Conservation (phyloP, 1,140 invertebrate genomes). For the Rhizoglyphus robini region DNA sequence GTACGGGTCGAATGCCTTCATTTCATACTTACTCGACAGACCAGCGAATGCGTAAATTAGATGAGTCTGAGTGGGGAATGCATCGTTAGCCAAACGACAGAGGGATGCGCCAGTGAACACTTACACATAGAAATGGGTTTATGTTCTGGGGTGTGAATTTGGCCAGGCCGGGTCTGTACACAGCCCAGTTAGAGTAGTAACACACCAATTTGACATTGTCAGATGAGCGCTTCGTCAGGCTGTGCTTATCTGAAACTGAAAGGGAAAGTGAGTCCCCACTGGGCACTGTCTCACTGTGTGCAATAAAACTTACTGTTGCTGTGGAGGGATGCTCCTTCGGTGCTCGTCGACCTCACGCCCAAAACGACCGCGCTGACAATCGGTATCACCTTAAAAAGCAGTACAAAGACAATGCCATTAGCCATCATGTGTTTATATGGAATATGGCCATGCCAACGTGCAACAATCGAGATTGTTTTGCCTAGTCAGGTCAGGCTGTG, state of each 20-base stretch:
- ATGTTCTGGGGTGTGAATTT: conserved; percentile 88
- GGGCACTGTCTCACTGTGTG: background rate
- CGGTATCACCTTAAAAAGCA: conserved; percentile 10
- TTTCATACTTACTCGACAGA: conserved; percentile 72
- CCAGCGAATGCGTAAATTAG: conserved; percentile 86
- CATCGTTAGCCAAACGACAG: conserved; percentile 35
- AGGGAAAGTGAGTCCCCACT: background rate
- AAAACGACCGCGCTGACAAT: background rate
- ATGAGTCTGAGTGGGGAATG: conserved; percentile 50
- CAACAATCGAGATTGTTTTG: too few species aligned
- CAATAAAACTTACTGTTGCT: background rate
- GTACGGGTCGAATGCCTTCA: conserved; percentile 84
- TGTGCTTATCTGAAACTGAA: background rate
- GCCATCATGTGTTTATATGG: background rate
- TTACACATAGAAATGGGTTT: conserved; percentile 71
- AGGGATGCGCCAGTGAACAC: conserved; percentile 83
- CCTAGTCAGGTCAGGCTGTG: too few species aligned
- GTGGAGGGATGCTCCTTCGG: background rate
- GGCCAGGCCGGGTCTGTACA: conserved; percentile 62
- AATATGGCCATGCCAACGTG: too few species aligned
- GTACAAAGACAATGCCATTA: background rate
- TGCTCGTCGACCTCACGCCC: background rate
- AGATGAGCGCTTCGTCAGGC: background rate
- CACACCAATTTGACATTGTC: conserved; percentile 47
- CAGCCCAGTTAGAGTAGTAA: conserved; percentile 75